Percentiles rank a stretch among this genome's conserved stretches.
Evolutionary conservation across 2,888 invertebrate species (phyloP).

Genomic region (Standfussiana lucernea): DNA sequence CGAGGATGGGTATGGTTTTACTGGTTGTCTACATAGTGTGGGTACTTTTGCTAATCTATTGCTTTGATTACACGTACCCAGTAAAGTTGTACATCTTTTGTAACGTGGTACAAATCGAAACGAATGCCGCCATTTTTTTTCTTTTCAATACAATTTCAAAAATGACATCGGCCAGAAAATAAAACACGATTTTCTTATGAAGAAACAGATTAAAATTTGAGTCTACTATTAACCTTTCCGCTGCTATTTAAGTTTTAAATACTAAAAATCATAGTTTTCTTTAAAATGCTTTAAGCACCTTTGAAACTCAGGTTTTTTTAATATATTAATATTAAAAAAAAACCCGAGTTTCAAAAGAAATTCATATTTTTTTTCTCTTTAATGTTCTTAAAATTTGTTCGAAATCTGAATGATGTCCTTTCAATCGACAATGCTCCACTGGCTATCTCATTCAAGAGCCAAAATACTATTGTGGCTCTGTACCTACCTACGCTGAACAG

Average conservation of each 20-base stretch:
- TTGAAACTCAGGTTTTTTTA: too few relatives aligned
- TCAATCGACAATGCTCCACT: neutral
- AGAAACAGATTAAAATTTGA: too few relatives aligned
- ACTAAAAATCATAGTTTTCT: too few relatives aligned
- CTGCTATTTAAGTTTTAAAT: too few relatives aligned
- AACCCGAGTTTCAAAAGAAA: too few relatives aligned
- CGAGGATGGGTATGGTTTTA: conserved; percentile 4
- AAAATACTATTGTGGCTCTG: neutral
- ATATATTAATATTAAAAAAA: too few relatives aligned
- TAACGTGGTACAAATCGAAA: neutral
- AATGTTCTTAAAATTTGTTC: too few relatives aligned
- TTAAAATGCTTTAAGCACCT: too few relatives aligned
- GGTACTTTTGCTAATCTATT: neutral
- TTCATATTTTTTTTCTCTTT: too few relatives aligned
- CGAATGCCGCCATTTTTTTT: neutral
- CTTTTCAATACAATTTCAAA: neutral
- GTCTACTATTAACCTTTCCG: too few relatives aligned
- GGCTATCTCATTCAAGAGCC: neutral
- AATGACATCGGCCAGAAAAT: neutral
- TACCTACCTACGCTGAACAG: neutral
- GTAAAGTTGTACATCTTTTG: neutral
- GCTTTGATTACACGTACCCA: neutral
- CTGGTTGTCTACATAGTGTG: neutral
- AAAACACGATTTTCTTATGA: too few relatives aligned
- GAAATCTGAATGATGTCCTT: too few relatives aligned